Evolutionary conservation across 2,888 invertebrate genomes (phyloP).

Genomic region (Zaprionus obscuricornis): DNA sequence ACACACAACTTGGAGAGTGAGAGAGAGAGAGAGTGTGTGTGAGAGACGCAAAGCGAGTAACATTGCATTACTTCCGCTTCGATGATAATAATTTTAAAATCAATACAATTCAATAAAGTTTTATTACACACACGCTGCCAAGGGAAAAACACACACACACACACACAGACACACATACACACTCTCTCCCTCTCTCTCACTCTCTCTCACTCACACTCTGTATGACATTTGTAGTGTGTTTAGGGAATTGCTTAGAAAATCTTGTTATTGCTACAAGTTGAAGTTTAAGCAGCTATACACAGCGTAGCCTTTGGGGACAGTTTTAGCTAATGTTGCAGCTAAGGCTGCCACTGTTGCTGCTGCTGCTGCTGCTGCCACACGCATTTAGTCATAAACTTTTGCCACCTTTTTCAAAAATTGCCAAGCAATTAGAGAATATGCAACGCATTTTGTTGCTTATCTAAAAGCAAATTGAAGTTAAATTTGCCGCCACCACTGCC

Average conservation of each 20-base stretch:
- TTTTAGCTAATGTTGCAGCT: constrained; percentile 19
- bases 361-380: too few relatives aligned
- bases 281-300: constrained; percentile 54
- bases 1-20: too few relatives aligned
- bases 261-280: constrained; percentile 32
- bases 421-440: constrained; percentile 76
- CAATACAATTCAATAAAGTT: constrained; percentile 83
- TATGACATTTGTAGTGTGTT: constrained; percentile 29
- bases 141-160: constrained; percentile 63
- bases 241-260: constrained; percentile 27
- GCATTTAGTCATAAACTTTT: constrained; percentile 57
- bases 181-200: too few relatives aligned
- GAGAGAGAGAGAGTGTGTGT: too few relatives aligned
- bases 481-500: too few relatives aligned
- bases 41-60: constrained; percentile 14
- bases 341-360: too few relatives aligned
- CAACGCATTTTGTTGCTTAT: too few relatives aligned
- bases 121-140: constrained; percentile 78
- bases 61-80: constrained; percentile 80
- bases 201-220: too few relatives aligned
- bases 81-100: constrained; percentile 82
- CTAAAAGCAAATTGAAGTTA: constrained; percentile 73
- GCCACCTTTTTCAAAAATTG: constrained; percentile 59
- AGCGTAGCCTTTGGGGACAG: constrained; percentile 44
- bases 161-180: too few relatives aligned